A percentile compares a stretch with the other conserved stretches of the same genome.
These are phyloP conservation scores for Pleuronectes platessa DNA, from an alignment of 2,113 vertebrate species.

Conservation along the genomic window DNA sequence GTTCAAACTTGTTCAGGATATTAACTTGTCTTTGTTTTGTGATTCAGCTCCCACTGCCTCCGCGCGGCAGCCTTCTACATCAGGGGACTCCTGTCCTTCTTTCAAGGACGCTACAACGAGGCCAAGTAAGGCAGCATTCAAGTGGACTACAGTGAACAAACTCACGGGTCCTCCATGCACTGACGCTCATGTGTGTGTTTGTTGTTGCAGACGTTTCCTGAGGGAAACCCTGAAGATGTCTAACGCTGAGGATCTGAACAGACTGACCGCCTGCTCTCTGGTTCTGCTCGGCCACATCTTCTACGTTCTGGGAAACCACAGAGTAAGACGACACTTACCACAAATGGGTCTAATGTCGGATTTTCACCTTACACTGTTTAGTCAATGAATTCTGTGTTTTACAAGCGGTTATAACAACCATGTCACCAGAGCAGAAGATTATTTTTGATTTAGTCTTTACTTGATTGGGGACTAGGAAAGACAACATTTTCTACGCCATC, in stretches of 20 bases:
- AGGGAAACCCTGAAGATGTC: constrained; percentile 99
- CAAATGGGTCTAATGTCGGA: neutral
- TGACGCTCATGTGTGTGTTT: neutral
- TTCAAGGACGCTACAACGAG: constrained; percentile 98
- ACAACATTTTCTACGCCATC: neutral
- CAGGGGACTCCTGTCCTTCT: constrained; percentile 97
- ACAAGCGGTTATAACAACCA: neutral
- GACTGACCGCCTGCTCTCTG: constrained; percentile 95
- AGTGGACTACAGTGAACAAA: neutral
- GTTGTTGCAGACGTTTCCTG: constrained; percentile 87
- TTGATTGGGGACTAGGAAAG: no score
- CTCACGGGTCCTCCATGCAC: no score
- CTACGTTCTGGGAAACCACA: constrained; percentile 96
- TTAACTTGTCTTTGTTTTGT: constrained; percentile 8
- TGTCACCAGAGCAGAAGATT: neutral
- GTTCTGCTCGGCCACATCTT: constrained; percentile 98
- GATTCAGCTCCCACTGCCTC: constrained; percentile 92
- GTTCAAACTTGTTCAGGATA: neutral
- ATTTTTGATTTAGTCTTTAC: neutral
- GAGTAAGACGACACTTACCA: constrained; percentile 81
- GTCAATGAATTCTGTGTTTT: neutral
- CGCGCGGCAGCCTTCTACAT: constrained; percentile 98
- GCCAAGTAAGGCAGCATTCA: constrained; percentile 88
- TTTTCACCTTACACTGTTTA: no score
- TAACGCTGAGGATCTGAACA: constrained; percentile 96